phyloP scores from a whole-genome alignment of 2,113 vertebrate species.

The Pseudolaguvia tuberculata region DNA sequence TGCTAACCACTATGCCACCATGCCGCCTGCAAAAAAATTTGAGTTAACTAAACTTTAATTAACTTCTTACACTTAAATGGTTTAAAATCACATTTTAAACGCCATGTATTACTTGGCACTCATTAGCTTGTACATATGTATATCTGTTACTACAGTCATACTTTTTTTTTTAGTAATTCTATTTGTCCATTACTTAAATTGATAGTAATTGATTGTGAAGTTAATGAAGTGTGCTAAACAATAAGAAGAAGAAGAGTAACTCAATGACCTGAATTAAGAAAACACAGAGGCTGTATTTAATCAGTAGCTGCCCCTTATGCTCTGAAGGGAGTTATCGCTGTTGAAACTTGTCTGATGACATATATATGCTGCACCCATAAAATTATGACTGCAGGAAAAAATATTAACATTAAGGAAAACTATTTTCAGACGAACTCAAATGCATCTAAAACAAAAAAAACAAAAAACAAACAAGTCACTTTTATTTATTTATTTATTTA shows the following conservation, averaged over 20 bases:
- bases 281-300: background rate
- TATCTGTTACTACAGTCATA: too few species aligned
- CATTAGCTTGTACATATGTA: too few species aligned
- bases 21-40: too few species aligned
- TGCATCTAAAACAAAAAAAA: background rate
- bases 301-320: conserved; percentile 5
- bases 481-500: too few species aligned
- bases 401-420: background rate
- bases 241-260: background rate
- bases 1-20: too few species aligned
- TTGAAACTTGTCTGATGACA: conserved; percentile 29
- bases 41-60: too few species aligned
- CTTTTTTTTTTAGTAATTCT: too few species aligned
- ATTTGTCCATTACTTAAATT: background rate
- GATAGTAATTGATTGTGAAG: background rate
- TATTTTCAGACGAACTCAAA: too few species aligned
- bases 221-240: background rate
- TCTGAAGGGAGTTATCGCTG: conserved; percentile 8
- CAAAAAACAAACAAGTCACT: background rate
- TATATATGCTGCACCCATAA: conserved; percentile 17
- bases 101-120: too few species aligned
- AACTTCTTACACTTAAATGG: too few species aligned
- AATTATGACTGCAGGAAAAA: conserved; percentile 17
- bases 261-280: background rate
- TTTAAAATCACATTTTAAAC: too few species aligned